Percentiles rank a stretch among this genome's conserved stretches.
phyloP scores from a whole-genome alignment of 2,888 invertebrate genomes.

The Ctenicera cuprea region DNA sequence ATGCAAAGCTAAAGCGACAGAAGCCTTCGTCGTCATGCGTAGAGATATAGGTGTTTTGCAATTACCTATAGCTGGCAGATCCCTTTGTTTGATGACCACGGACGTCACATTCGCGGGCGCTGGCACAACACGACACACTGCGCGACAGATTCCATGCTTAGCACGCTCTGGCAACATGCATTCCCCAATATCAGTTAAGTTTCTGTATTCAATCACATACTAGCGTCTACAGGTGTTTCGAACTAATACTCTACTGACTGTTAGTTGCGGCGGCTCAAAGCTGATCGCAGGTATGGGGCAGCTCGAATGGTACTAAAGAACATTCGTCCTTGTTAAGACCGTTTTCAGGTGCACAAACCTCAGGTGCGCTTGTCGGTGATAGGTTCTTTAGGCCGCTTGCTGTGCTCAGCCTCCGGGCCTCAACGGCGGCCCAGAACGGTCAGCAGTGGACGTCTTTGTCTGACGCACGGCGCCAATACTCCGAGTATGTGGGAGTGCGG shows the following conservation, averaged over 20 bases:
- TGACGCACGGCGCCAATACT: constrained; percentile 49
- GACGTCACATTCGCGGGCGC: constrained; percentile 60
- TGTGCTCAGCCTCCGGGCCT: constrained; percentile 84
- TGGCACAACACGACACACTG: constrained; percentile 69
- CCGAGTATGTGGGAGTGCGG: constrained; percentile 62
- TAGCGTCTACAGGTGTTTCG: constrained; percentile 74
- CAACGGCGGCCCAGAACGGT: constrained; percentile 77
- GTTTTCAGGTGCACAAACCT: constrained; percentile 48
- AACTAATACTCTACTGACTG: constrained; percentile 74
- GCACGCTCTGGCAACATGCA: constrained; percentile 66
- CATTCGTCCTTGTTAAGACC: constrained; percentile 51
- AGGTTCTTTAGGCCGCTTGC: constrained; percentile 67
- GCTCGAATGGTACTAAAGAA: constrained; percentile 53
- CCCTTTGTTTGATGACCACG: constrained; percentile 62
- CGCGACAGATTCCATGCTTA: constrained; percentile 66
- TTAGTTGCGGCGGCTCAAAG: constrained; percentile 69
- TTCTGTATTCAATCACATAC: constrained; percentile 71
- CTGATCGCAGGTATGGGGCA: constrained; percentile 65
- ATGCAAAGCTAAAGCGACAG: constrained; percentile 21
- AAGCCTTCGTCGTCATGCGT: constrained; percentile 30
- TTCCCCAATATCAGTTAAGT: constrained; percentile 56
- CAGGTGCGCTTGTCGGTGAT: constrained; percentile 53
- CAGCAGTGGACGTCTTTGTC: constrained; percentile 75
- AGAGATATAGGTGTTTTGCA: constrained; percentile 36
- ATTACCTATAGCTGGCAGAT: constrained; percentile 63